A percentile compares a stretch with the other conserved stretches of the same genome.
Conservation (phyloP, 2,797 vertebrate genomes). For the Lutjanus argentimaculatus region DNA sequence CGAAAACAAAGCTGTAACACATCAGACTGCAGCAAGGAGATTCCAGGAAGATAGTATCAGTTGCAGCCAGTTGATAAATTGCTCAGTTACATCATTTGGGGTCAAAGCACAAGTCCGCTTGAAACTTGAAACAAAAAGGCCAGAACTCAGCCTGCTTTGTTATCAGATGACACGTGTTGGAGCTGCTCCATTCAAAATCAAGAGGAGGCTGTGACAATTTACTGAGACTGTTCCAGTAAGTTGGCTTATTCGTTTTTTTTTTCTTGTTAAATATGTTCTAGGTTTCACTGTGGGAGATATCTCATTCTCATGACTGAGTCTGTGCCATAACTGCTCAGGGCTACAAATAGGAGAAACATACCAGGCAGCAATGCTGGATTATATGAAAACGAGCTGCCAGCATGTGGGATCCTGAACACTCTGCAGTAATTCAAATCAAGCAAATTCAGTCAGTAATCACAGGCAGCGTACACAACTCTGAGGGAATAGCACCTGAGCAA, state of each 20-base stretch:
- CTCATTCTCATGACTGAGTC: not conserved
- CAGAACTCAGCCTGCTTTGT: not conserved
- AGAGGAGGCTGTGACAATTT: not conserved
- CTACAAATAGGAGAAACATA: not conserved
- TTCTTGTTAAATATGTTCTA: not conserved
- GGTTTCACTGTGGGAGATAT: conserved; percentile 12
- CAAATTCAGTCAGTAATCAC: conserved; percentile 39
- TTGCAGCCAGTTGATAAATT: not conserved
- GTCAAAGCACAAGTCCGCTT: not conserved
- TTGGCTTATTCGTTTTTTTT: not conserved
- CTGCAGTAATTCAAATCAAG: conserved; percentile 19
- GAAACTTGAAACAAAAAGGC: conserved; percentile 7
- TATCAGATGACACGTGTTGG: conserved; percentile 7
- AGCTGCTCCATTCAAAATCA: not conserved
- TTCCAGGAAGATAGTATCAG: not conserved
- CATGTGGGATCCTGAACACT: conserved; percentile 17
- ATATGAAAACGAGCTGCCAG: not conserved
- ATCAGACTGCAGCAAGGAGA: not conserved
- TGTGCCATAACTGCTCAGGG: not conserved
- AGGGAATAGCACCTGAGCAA: conserved; percentile 42
- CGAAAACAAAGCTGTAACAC: not conserved
- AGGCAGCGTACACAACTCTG: not conserved
- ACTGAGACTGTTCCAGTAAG: not conserved
- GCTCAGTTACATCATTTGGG: conserved; percentile 20
- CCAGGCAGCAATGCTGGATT: not conserved